These are phyloP conservation scores for Cheilosia variabilis DNA, from an alignment of 2,888 invertebrate species.

Conservation along the genomic window DNA sequence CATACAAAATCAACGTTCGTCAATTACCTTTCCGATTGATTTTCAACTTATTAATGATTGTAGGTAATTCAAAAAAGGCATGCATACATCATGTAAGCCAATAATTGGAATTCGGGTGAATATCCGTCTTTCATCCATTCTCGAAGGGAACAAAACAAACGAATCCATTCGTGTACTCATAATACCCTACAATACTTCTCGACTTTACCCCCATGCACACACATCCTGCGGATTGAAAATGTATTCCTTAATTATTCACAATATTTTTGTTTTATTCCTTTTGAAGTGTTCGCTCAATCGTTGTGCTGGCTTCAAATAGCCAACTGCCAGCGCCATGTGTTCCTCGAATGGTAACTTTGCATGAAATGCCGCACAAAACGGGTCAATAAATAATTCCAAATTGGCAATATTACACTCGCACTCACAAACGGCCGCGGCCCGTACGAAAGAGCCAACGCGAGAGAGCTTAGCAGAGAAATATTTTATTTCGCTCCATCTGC, in stretches of 20 bases:
- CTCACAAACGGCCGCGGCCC: neutral
- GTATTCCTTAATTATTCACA: slow-evolving; percentile 62
- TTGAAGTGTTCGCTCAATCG: slow-evolving; percentile 36
- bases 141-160: neutral
- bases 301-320: slow-evolving; percentile 33
- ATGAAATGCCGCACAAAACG: slow-evolving; percentile 48
- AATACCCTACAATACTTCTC: slow-evolving; percentile 37
- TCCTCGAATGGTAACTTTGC: neutral
- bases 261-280: slow-evolving; percentile 33
- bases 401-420: slow-evolving; percentile 44
- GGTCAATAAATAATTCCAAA: slow-evolving; percentile 68
- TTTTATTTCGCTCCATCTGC: slow-evolving; percentile 69
- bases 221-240: slow-evolving; percentile 27
- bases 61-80: too few relatives aligned
- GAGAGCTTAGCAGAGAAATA: slow-evolving; percentile 59
- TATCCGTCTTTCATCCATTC: slow-evolving; percentile 16
- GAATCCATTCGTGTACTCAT: slow-evolving; percentile 14
- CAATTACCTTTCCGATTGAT: slow-evolving; percentile 45
- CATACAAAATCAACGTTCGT: slow-evolving; percentile 11
- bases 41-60: slow-evolving; percentile 25
- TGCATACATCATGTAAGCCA: slow-evolving; percentile 27
- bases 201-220: neutral
- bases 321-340: slow-evolving; percentile 51
- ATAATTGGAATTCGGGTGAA: neutral
- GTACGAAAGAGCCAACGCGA: neutral